Conservation (phyloP, 2,113 vertebrate species). For the Pelecanoides urinatrix region DNA sequence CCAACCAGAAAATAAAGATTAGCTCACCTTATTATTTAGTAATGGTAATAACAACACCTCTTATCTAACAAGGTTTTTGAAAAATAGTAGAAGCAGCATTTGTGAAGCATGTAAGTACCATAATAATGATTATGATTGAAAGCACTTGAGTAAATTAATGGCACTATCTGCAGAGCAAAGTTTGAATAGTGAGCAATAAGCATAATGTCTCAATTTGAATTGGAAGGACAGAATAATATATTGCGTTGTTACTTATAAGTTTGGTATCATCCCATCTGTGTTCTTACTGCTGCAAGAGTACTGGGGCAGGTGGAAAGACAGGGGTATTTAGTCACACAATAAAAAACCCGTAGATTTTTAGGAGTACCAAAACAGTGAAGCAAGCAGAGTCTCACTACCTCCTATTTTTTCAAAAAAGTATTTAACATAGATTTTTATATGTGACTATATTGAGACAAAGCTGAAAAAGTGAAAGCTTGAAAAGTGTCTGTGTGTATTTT, state of each 20-base stretch:
- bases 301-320: neutral
- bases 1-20: neutral
- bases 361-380: neutral
- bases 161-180: neutral
- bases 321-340: neutral
- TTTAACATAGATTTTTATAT: neutral
- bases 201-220: neutral
- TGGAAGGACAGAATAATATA: neutral
- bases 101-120: neutral
- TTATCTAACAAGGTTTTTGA: neutral
- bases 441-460: neutral
- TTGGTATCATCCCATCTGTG: neutral
- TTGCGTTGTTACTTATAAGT: neutral
- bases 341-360: neutral
- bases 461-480: neutral
- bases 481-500: neutral
- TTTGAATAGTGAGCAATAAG: neutral
- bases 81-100: neutral
- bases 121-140: neutral
- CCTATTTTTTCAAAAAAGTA: neutral
- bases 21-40: neutral
- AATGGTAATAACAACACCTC: neutral
- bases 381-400: neutral
- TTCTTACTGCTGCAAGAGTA: neutral
- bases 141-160: neutral